Evolutionary conservation across 2,797 vertebrate genomes (phyloP).

Genomic region (Chloroceryle amazona): DNA sequence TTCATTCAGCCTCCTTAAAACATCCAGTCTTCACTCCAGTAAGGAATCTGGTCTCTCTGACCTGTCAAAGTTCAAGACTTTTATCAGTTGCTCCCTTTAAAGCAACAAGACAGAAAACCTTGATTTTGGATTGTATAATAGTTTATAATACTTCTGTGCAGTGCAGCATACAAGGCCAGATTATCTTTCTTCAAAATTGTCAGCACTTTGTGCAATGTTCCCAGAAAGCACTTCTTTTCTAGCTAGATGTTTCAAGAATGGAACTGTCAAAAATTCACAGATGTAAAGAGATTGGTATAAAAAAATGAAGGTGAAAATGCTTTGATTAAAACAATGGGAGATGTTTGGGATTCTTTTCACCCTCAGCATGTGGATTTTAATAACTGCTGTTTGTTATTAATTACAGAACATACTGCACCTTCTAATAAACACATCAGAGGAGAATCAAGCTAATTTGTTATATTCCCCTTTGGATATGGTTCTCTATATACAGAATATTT

Average conservation of each 20-base stretch:
- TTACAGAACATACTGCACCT: conserved; percentile 42
- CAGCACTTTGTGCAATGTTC: not conserved
- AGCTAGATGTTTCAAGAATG: not conserved
- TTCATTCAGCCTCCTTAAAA: not conserved
- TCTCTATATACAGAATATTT: not conserved
- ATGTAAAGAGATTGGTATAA: not conserved
- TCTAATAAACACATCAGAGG: conserved; percentile 29
- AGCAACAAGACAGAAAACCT: not conserved
- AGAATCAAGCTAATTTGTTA: conserved; percentile 45
- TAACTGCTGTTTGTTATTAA: conserved; percentile 62
- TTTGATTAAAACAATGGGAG: conserved; percentile 15
- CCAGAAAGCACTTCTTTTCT: not conserved
- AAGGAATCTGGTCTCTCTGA: conserved; percentile 28
- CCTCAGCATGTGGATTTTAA: conserved; percentile 19
- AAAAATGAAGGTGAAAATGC: not conserved
- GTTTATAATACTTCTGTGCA: not conserved
- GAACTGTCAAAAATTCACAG: not conserved
- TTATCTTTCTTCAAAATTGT: not conserved
- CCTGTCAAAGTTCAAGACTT: not conserved
- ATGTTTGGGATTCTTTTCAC: conserved; percentile 11
- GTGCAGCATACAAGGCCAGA: not conserved
- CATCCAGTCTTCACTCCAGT: not conserved
- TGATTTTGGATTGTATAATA: not conserved
- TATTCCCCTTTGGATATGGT: conserved; percentile 31
- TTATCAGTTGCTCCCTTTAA: not conserved